Evolutionary conservation across 2,888 invertebrate species (phyloP).

Genomic region (Stramonita haemastoma): DNA sequence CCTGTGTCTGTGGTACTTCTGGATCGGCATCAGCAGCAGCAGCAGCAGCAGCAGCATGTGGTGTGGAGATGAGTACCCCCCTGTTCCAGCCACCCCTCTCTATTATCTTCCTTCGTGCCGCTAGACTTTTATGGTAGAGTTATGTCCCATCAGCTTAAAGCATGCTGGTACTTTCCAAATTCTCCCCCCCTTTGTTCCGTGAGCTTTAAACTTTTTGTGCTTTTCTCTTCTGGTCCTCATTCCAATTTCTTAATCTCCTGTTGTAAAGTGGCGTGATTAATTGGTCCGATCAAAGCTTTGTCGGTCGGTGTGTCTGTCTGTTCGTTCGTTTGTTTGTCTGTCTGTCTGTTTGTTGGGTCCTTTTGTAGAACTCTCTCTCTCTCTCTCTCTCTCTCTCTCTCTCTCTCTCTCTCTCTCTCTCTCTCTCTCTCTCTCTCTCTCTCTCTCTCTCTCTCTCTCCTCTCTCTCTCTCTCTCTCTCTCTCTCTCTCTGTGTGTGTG

Average conservation of each 20-base stretch:
- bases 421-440: neutral
- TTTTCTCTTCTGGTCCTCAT: neutral
- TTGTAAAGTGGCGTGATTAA: neutral
- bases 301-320: neutral
- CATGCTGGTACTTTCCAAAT: neutral
- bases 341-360: neutral
- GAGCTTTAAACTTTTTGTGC: neutral
- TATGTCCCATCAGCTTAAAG: conserved; percentile 18
- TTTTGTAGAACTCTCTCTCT: neutral
- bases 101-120: conserved; percentile 14
- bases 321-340: neutral
- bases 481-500: too few species aligned
- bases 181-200: neutral
- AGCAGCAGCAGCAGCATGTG: neutral
- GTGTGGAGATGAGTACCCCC: neutral
- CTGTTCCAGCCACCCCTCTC: neutral
- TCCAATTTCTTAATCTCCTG: neutral
- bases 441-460: neutral
- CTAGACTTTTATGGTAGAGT: conserved; percentile 19
- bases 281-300: neutral
- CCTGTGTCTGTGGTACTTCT: neutral
- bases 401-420: neutral
- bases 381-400: neutral
- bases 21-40: neutral
- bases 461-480: neutral